Evolutionary conservation across 1,140 invertebrate genomes (phyloP).

Genomic region (Acromyrmex charruanus): DNA sequence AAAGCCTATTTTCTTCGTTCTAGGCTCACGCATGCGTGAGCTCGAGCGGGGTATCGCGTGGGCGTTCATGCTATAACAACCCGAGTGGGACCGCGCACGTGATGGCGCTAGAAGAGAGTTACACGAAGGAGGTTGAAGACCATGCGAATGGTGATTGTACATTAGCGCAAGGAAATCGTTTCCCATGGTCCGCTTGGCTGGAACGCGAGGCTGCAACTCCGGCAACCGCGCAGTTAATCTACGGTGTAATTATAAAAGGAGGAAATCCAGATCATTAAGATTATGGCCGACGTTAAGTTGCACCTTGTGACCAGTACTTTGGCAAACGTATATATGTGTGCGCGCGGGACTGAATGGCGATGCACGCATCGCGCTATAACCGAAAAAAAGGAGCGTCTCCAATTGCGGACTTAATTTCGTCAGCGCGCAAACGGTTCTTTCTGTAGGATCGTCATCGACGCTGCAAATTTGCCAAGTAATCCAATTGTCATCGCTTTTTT

Average conservation of each 20-base stretch:
- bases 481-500: background rate
- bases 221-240: conserved; percentile 59
- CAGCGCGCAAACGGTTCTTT: background rate
- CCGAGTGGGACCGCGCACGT: conserved; percentile 37
- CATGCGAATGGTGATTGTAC: conserved; percentile 46
- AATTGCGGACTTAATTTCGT: conserved; percentile 13
- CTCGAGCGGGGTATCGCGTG: conserved; percentile 30
- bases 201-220: background rate
- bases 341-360: background rate
- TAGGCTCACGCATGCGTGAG: conserved; percentile 25
- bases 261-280: conserved; percentile 72
- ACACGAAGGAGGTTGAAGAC: conserved; percentile 43
- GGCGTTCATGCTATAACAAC: conserved; percentile 65
- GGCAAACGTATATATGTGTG: background rate
- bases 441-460: background rate
- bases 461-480: conserved; percentile 1
- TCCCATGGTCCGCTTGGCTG: conserved; percentile 66
- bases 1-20: conserved; percentile 53
- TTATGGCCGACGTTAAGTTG: conserved; percentile 61
- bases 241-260: conserved; percentile 66
- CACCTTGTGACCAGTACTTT: conserved; percentile 45
- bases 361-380: conserved; percentile 5
- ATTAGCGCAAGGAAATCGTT: conserved; percentile 69
- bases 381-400: background rate
- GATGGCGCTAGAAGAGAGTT: conserved; percentile 59